Evolutionary conservation across 2,797 vertebrate genomes (phyloP), one percentile per base, ranked within the genome.

Genomic region (Meda fulgida): DNA sequence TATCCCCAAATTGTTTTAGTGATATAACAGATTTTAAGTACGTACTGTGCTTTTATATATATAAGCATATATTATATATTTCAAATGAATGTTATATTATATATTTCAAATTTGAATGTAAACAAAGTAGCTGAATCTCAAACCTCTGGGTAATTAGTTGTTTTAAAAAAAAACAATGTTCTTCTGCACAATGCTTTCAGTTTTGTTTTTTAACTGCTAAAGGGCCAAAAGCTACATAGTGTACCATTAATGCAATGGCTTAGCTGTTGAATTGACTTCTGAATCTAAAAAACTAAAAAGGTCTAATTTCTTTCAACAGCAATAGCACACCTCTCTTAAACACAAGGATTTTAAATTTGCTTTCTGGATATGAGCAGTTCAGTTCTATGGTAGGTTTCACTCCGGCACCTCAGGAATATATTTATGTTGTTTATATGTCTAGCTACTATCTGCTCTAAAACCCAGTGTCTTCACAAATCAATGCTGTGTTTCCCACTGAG

Each of bases 391-490:
- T 26, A 60, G 21, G 5, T n/a, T 69, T 78, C 51, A 43, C 26
- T 29, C 75, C 36, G 0, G 38, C 38, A 53, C 82, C 48, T n/a
- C 23, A n/a, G 4, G 84, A 48, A 75, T 55, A 83, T 65, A 29
- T 85, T 84, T 80, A 55, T 75, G 60, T 60, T 84, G 40, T 87
- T 85, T 87, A 51, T 67, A 29, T 70, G 81, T 77, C 48, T 43
- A 79, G 16, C 43, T 46, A 13, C 55, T 79, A 48, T 36, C 75
- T 36, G 14, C 69, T 81, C 76, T 75, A 75, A 77, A 29, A 23
- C 77, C 65, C 80, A 83, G 53, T 51, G 55, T 81, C 80, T 89
- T 58, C 66, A 58, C 80, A 66, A 86, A 80, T 87, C 86, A 86
- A 67, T 87, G 66, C 29, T 82, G 72, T 23, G 75, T 83, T 84